Percentiles rank a stretch among this genome's conserved stretches.
Conservation (phyloP, 2,888 invertebrate genomes). For the Chrysolina oricalcia region DNA sequence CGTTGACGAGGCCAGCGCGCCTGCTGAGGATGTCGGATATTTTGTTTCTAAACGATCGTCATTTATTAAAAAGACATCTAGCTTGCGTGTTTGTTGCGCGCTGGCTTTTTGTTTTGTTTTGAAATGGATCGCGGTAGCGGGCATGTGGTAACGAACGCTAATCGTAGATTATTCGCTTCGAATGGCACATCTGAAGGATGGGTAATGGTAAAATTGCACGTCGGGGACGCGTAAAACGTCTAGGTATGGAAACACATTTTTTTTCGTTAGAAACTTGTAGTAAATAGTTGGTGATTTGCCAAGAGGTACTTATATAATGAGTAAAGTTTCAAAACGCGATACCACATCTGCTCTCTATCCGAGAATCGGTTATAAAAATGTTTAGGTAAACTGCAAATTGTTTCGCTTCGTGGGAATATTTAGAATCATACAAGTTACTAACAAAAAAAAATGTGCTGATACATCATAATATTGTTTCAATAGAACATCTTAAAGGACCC, state of each 20-base stretch:
- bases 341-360: neutral
- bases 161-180: conserved; percentile 18
- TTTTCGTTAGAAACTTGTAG: neutral
- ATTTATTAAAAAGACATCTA: conserved; percentile 50
- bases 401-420: too few species aligned
- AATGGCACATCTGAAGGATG: neutral
- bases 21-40: conserved; percentile 48
- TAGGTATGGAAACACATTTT: conserved; percentile 2
- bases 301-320: conserved; percentile 10
- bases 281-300: neutral
- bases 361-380: neutral
- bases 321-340: conserved; percentile 3
- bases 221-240: conserved; percentile 1
- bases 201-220: conserved; percentile 15
- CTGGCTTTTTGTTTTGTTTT: conserved; percentile 20
- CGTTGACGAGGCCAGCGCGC: conserved; percentile 46
- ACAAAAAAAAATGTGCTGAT: too few species aligned
- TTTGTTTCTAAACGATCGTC: conserved; percentile 48
- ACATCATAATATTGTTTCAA: too few species aligned
- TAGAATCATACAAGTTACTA: too few species aligned
- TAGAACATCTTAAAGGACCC: too few species aligned
- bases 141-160: conserved; percentile 12
- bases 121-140: conserved; percentile 11
- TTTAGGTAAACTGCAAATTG: neutral
- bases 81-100: conserved; percentile 25